Conservation (phyloP, 2,888 invertebrate species). For the Hirtodrosophila trivittata region DNA sequence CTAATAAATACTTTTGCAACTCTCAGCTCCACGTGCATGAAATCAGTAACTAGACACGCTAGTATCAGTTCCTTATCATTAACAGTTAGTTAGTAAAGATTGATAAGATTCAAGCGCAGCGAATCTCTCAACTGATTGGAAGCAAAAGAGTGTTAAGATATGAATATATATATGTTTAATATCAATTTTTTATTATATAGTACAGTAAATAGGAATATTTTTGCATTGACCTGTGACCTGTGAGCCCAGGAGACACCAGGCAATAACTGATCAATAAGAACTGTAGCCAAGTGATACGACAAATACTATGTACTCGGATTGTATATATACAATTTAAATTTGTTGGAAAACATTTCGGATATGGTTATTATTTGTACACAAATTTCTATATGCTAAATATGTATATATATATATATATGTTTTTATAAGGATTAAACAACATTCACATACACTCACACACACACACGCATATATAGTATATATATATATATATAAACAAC, state of each 20-base stretch:
- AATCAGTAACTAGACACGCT: not conserved
- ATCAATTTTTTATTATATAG: slow-evolving; percentile 22
- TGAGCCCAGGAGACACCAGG: not conserved
- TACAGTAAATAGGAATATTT: slow-evolving; percentile 32
- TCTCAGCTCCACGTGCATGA: slow-evolving; percentile 1
- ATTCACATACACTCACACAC: not conserved
- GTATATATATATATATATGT: not conserved
- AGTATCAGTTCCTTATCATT: too few relatives aligned
- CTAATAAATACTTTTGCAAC: too few relatives aligned
- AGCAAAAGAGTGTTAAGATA: too few relatives aligned
- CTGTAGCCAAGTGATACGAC: slow-evolving; percentile 1
- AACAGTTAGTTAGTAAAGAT: too few relatives aligned
- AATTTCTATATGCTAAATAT: slow-evolving; percentile 28
- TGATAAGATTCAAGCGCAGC: too few relatives aligned
- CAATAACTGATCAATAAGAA: slow-evolving; percentile 14
- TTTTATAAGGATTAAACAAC: slow-evolving; percentile 8
- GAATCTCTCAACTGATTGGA: too few relatives aligned
- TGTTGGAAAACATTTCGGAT: slow-evolving; percentile 30
- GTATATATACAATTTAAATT: slow-evolving; percentile 25
- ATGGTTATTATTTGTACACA: slow-evolving; percentile 41
- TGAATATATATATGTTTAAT: too few relatives aligned
- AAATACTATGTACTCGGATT: too few relatives aligned
- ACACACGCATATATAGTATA: not conserved
- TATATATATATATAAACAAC: not conserved
- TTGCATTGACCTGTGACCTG: not conserved